phyloP scores from a whole-genome alignment of 2,888 invertebrate genomes.

The Drosophila meridionalis region DNA sequence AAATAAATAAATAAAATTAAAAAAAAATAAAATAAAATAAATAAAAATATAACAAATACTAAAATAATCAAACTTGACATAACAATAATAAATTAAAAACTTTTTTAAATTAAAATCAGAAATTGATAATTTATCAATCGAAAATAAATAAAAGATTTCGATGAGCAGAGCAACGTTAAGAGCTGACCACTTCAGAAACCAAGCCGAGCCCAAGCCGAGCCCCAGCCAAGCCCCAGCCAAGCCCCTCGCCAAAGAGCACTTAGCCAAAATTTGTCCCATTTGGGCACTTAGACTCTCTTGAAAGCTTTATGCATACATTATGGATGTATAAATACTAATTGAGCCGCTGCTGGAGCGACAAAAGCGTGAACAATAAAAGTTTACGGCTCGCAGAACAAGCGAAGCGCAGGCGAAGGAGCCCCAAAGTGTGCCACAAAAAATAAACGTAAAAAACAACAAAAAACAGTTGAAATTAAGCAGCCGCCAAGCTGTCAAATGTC shows the following conservation, averaged over 20 bases:
- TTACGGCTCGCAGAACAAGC: slow-evolving; percentile 53
- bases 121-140: neutral
- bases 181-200: neutral
- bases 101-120: neutral
- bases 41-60: neutral
- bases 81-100: neutral
- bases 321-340: slow-evolving; percentile 56
- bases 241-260: neutral
- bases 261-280: slow-evolving; percentile 31
- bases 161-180: neutral
- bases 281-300: slow-evolving; percentile 26
- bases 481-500: slow-evolving; percentile 76
- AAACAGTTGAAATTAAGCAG: slow-evolving; percentile 61
- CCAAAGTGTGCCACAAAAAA: slow-evolving; percentile 65
- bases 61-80: neutral
- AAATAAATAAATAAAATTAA: neutral
- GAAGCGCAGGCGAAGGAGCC: slow-evolving; percentile 32
- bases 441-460: slow-evolving; percentile 40
- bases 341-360: slow-evolving; percentile 52
- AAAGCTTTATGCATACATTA: slow-evolving; percentile 48
- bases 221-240: neutral
- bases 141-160: neutral
- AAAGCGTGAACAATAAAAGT: slow-evolving; percentile 60
- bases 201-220: neutral
- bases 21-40: neutral